Conservation (phyloP, 2,888 invertebrate genomes). For the Spilarctia lutea region DNA sequence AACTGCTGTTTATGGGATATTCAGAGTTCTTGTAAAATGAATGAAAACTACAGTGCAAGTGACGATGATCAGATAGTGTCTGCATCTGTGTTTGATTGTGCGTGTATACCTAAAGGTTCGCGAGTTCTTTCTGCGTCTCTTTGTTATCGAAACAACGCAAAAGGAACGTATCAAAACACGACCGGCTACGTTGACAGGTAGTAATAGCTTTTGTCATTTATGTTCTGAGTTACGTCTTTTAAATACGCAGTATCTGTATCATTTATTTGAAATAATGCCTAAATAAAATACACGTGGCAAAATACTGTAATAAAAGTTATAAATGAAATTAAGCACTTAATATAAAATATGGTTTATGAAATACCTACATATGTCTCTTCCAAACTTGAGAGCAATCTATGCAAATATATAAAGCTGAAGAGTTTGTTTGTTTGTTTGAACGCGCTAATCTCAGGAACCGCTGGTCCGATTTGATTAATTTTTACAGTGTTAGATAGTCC, state of each 20-base stretch:
- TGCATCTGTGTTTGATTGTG: constrained; percentile 13
- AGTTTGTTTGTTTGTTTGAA: too few species aligned
- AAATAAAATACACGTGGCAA: background rate
- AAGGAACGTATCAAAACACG: constrained; percentile 11
- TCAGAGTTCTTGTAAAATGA: constrained; percentile 21
- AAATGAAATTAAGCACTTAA: background rate
- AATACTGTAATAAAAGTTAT: too few species aligned
- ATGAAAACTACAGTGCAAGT: constrained; percentile 29
- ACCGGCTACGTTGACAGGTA: constrained; percentile 14
- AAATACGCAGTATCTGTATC: background rate
- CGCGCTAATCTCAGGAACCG: too few species aligned
- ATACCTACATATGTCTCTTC: too few species aligned
- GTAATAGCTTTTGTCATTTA: background rate
- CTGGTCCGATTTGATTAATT: too few species aligned
- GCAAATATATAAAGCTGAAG: too few species aligned
- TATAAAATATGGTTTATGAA: background rate
- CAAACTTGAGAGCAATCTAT: background rate
- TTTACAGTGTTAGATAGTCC: too few species aligned
- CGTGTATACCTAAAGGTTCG: constrained; percentile 32
- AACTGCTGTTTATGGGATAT: background rate
- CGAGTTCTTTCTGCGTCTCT: constrained; percentile 31
- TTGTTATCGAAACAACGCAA: constrained; percentile 28
- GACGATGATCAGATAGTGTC: constrained; percentile 15
- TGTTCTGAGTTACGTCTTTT: background rate
- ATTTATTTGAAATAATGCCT: background rate